Conservation (phyloP, 2,797 vertebrate genomes). For the Rhinogobio ventralis region DNA sequence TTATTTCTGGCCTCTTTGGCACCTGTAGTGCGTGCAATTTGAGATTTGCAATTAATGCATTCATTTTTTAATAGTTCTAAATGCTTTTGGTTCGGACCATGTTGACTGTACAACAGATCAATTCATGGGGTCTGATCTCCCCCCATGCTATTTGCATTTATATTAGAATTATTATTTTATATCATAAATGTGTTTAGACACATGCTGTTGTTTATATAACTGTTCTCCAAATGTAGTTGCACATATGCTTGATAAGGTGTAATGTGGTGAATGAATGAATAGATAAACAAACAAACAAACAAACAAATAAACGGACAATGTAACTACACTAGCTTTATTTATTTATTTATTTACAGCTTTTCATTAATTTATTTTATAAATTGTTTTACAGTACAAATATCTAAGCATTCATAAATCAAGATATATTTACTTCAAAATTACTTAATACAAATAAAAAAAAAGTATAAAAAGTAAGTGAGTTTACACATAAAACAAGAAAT, state of each 20-base stretch:
- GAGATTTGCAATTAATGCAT: constrained; percentile 40
- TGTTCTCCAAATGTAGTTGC: not conserved
- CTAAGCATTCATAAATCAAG: not conserved
- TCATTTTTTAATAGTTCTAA: constrained; percentile 29
- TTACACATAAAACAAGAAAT: not conserved
- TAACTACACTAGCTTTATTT: not conserved
- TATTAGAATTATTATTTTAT: not conserved
- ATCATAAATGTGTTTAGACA: not conserved
- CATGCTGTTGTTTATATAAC: not conserved
- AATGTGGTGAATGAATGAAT: not conserved
- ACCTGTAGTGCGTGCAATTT: constrained; percentile 21
- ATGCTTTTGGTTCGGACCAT: constrained; percentile 28
- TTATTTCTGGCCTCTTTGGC: constrained; percentile 28
- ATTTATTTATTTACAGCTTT: not conserved
- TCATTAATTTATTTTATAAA: not conserved
- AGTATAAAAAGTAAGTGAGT: not conserved
- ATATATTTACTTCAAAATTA: not conserved
- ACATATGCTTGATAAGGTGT: not conserved
- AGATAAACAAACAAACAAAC: too few species aligned
- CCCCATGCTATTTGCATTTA: not conserved
- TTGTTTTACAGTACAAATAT: not conserved
- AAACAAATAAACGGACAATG: not conserved
- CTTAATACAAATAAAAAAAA: not conserved
- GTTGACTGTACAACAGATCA: constrained; percentile 22
- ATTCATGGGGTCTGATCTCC: not conserved